phyloP scores from a whole-genome alignment of 2,113 vertebrate species.

The Gymnogyps californianus region DNA sequence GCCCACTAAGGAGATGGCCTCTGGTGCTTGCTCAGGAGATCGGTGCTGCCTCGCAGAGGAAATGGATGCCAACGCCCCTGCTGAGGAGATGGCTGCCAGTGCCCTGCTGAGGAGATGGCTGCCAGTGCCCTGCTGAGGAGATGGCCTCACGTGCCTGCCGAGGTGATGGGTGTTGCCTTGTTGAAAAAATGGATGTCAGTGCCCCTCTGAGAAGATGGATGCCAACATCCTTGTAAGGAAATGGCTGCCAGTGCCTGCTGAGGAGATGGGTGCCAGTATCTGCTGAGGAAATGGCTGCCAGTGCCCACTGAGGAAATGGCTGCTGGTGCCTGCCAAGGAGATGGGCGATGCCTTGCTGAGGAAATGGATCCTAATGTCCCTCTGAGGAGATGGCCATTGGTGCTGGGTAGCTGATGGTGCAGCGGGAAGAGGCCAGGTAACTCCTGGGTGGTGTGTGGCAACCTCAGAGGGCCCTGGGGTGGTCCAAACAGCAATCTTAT shows the following conservation, averaged over 20 bases:
- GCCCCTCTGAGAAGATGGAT: not conserved
- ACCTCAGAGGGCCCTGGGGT: not conserved
- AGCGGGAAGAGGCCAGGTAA: not conserved
- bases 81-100: not conserved
- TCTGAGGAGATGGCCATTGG: not conserved
- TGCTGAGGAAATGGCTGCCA: not conserved
- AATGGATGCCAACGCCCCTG: not conserved
- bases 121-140: not conserved
- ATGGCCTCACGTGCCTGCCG: too few relatives aligned
- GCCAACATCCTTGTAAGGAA: not conserved
- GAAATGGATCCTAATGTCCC: not conserved
- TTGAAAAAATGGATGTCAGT: not conserved
- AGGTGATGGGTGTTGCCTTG: not conserved
- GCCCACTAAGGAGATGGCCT: not conserved
- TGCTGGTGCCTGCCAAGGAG: not conserved
- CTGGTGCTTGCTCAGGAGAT: not conserved
- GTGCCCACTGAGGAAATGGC: not conserved
- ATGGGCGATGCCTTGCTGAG: not conserved
- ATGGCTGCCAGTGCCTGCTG: not conserved
- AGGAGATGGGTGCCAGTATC: not conserved
- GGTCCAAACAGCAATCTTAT: not conserved
- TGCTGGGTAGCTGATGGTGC: not conserved
- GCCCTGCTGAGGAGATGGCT: not conserved
- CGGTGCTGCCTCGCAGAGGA: accelerated
- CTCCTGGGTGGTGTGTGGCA: not conserved